Conservation (phyloP, 1,140 invertebrate genomes). For the Sarcophaga peregrina region DNA sequence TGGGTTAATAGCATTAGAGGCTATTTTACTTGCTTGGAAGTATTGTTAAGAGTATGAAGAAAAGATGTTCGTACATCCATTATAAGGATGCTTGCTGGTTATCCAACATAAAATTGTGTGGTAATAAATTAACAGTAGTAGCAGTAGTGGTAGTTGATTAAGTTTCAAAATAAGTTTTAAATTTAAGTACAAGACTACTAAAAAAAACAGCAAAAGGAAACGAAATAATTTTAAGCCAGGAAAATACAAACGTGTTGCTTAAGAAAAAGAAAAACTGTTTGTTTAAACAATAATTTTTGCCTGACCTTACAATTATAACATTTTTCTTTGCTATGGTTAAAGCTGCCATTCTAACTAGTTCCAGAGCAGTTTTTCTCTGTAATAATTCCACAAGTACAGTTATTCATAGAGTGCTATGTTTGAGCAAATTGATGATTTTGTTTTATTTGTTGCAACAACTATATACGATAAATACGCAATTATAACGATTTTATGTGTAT, state of each 20-base stretch:
- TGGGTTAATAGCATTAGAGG: background rate
- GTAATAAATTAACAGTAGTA: background rate
- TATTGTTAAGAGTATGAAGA: background rate
- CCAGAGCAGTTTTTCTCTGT: background rate
- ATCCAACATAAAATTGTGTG: background rate
- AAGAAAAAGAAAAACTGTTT: background rate
- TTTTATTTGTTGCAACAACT: background rate
- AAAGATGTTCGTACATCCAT: background rate
- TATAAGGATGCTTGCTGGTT: background rate
- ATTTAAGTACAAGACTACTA: conserved; percentile 11
- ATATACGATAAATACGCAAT: background rate
- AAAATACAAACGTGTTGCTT: no score
- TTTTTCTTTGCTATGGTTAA: background rate
- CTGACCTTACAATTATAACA: background rate
- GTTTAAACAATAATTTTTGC: background rate
- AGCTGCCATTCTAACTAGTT: background rate
- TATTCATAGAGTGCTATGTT: conserved; percentile 3
- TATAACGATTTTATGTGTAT: background rate
- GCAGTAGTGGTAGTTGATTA: conserved; percentile 4
- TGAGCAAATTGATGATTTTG: conserved; percentile 4
- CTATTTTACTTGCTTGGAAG: background rate
- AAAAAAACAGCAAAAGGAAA: background rate
- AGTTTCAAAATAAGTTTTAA: background rate
- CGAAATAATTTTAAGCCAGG: background rate
- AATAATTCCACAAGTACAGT: conserved; percentile 14